Conservation (phyloP, 2,113 vertebrate genomes). For the Otus sunia region DNA sequence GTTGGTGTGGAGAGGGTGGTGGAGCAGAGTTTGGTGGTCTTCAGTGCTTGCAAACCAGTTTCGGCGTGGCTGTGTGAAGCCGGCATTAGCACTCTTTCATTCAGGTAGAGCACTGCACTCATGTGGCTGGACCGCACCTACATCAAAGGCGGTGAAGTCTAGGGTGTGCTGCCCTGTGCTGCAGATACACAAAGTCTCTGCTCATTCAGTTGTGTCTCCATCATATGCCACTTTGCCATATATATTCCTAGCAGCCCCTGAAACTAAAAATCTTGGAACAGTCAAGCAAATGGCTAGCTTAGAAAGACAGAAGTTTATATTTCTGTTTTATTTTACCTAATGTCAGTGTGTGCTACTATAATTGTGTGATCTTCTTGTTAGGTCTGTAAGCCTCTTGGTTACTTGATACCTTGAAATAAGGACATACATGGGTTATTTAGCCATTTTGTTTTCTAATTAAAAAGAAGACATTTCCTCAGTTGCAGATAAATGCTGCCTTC, state of each 20-base stretch:
- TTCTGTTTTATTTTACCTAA: neutral
- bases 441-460: neutral
- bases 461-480: neutral
- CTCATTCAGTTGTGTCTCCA: accelerated
- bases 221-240: neutral
- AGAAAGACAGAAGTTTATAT: neutral
- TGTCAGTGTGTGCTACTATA: neutral
- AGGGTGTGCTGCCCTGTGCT: accelerated
- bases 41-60: neutral
- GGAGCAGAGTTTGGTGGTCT: neutral
- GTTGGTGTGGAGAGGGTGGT: neutral
- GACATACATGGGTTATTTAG: neutral
- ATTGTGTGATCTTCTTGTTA: neutral
- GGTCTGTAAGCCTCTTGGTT: neutral
- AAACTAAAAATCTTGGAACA: neutral
- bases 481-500: neutral
- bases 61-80: accelerated
- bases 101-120: neutral
- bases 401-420: neutral
- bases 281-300: neutral
- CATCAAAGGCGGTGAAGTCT: neutral
- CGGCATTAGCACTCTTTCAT: neutral
- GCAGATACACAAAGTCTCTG: neutral
- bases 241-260: neutral
- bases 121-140: neutral